phyloP scores from a whole-genome alignment of 2,888 invertebrate genomes.

The Brachyptera putata region DNA sequence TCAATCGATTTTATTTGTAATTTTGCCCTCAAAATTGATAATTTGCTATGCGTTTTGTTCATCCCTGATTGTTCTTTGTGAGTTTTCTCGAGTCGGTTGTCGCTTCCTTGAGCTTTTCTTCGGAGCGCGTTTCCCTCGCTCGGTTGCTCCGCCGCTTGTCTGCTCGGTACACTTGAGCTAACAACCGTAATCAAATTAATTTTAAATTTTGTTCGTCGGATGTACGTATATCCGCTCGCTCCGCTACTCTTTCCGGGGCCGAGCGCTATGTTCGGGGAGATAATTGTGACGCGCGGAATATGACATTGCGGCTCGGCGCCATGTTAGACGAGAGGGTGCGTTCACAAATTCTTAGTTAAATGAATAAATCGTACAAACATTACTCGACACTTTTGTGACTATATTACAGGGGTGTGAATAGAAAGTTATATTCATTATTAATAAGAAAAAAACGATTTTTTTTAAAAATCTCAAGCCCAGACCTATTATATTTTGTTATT shows the following conservation, averaged over 20 bases:
- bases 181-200: constrained; percentile 34
- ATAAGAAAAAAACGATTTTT: too few species aligned
- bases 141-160: constrained; percentile 29
- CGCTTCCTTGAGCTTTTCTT: constrained; percentile 5
- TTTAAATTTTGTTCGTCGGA: constrained; percentile 29
- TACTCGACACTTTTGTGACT: too few species aligned
- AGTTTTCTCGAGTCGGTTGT: not conserved
- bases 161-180: constrained; percentile 29
- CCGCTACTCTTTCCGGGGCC: constrained; percentile 28
- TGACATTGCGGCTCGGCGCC: constrained; percentile 3
- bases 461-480: too few species aligned
- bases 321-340: not conserved
- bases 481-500: too few species aligned
- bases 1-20: too few species aligned
- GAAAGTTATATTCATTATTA: too few species aligned
- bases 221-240: constrained; percentile 20
- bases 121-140: constrained; percentile 10
- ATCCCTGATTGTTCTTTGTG: constrained; percentile 1
- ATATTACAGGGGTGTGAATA: not conserved
- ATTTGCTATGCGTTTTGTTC: not conserved
- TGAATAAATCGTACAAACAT: not conserved
- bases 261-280: constrained; percentile 6
- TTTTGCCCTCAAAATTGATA: too few species aligned
- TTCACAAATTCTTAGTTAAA: not conserved
- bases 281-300: not conserved